Evolutionary conservation across 2,113 vertebrate species (phyloP).

Genomic region (Aleadryas rufinucha): DNA sequence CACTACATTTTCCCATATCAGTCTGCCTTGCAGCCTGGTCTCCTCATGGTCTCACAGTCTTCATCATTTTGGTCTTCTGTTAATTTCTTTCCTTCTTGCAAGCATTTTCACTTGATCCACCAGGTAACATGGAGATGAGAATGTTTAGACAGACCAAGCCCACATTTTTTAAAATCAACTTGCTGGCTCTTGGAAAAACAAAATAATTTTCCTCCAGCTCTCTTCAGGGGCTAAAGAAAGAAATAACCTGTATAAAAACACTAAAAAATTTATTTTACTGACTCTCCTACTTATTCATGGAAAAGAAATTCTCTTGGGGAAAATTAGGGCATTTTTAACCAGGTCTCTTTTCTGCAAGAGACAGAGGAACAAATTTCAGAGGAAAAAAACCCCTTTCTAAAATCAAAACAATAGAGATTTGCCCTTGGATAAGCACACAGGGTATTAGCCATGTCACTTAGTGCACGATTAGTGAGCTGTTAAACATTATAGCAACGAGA

Average conservation of each 20-base stretch:
- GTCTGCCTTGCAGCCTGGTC: conserved; percentile 29
- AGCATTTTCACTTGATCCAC: background rate
- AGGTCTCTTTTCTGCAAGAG: background rate
- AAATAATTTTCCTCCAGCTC: background rate
- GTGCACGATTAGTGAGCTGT: background rate
- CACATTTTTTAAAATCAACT: background rate
- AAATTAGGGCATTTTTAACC: background rate
- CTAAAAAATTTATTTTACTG: background rate
- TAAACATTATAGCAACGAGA: background rate
- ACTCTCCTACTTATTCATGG: background rate
- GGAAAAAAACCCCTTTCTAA: accelerated
- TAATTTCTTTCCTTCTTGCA: conserved; percentile 9
- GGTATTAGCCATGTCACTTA: background rate
- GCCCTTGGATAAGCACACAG: background rate
- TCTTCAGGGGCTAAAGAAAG: background rate
- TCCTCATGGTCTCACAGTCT: background rate
- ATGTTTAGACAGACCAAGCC: background rate
- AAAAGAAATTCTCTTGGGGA: background rate
- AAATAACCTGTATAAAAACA: background rate
- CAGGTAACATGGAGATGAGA: background rate
- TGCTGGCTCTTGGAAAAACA: background rate
- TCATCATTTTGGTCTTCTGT: background rate
- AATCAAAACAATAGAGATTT: background rate
- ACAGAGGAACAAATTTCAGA: background rate
- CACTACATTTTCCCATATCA: conserved; percentile 58